Conservation (phyloP, 2,888 invertebrate species). For the Acronicta aceris region DNA sequence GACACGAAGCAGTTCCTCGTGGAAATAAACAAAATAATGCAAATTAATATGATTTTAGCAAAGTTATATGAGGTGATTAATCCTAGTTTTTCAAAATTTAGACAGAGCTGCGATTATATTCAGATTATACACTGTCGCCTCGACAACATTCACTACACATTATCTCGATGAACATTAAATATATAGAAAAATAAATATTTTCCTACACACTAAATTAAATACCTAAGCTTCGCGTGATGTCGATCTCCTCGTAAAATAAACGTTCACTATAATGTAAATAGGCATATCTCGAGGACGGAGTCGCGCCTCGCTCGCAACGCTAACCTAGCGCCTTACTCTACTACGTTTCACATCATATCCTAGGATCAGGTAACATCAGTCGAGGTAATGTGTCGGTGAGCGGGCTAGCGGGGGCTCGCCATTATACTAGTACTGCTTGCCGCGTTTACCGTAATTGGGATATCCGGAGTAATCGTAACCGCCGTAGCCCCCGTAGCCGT, state of each 20-base stretch:
- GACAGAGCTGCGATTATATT: constrained; percentile 62
- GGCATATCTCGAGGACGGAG: constrained; percentile 86
- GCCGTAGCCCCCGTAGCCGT: constrained; percentile 93
- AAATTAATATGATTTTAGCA: constrained; percentile 76
- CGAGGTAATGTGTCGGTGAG: constrained; percentile 89
- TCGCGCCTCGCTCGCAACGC: constrained; percentile 80
- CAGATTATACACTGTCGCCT: constrained; percentile 82
- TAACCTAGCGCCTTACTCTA: constrained; percentile 83
- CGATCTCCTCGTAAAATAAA: constrained; percentile 82
- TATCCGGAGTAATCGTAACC: constrained; percentile 95
- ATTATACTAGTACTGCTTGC: constrained; percentile 86
- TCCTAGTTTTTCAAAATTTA: constrained; percentile 71
- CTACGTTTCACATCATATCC: constrained; percentile 79
- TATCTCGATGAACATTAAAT: constrained; percentile 88
- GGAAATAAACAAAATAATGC: constrained; percentile 65
- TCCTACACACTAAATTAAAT: constrained; percentile 88
- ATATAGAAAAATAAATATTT: constrained; percentile 89
- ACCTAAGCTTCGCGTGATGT: constrained; percentile 88
- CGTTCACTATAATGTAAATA: constrained; percentile 81
- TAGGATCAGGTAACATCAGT: constrained; percentile 89
- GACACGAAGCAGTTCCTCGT: constrained; percentile 47
- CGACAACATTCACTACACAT: constrained; percentile 88
- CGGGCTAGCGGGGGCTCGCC: constrained; percentile 78
- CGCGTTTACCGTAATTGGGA: constrained; percentile 94
- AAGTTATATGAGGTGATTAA: constrained; percentile 76